A percentile compares a stretch with the other conserved stretches of the same genome.
Conservation (phyloP, 2,888 invertebrate species). For the Neoascia interrupta region DNA sequence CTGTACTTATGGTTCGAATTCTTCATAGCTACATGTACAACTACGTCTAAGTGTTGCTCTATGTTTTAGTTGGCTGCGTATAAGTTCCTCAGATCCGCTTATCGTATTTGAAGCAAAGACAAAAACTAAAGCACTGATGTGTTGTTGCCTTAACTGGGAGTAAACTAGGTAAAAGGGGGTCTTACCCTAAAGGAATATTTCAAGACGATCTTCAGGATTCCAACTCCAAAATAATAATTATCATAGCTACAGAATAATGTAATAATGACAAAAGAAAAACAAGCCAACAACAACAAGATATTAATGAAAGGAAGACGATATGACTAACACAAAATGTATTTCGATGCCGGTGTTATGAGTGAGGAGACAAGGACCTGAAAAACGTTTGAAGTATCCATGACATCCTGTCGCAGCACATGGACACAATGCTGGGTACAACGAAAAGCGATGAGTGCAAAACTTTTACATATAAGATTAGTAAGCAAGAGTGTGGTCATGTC, state of each 20-base stretch:
- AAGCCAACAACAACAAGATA: background rate
- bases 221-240: conserved; percentile 21
- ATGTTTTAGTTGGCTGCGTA: background rate
- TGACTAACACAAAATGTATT: background rate
- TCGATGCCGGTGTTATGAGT: background rate
- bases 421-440: conserved; percentile 14
- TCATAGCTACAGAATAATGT: background rate
- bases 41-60: too few relatives aligned
- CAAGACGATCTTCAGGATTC: too few relatives aligned
- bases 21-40: background rate
- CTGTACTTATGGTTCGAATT: too few relatives aligned
- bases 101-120: background rate
- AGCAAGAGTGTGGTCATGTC: conserved; percentile 36
- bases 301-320: conserved; percentile 14
- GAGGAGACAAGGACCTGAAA: background rate
- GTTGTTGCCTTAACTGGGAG: background rate
- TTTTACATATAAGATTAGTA: conserved; percentile 41
- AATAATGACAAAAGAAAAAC: background rate
- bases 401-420: conserved; percentile 17
- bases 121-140: background rate
- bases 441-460: conserved; percentile 45
- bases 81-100: background rate
- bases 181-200: too few relatives aligned
- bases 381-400: conserved; percentile 30
- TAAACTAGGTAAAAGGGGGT: too few relatives aligned